phyloP scores from a whole-genome alignment of 2,888 invertebrate genomes.

The Melanostoma scalare region DNA sequence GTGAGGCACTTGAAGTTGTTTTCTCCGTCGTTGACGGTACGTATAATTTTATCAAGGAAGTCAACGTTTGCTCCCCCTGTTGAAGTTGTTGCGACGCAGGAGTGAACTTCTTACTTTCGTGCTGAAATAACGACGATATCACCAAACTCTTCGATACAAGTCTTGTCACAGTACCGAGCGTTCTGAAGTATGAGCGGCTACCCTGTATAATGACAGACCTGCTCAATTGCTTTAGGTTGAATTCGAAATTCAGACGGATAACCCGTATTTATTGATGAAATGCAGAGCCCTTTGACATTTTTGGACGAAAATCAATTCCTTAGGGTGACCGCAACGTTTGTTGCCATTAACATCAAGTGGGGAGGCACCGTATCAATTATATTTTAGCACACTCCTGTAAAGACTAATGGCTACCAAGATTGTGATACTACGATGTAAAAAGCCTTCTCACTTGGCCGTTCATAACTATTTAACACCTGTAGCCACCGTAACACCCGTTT shows the following conservation, averaged over 20 bases:
- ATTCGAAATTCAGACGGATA: constrained; percentile 97
- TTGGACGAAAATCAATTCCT: too few relatives aligned
- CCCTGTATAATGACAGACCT: constrained; percentile 91
- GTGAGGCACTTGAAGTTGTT: constrained; percentile 98
- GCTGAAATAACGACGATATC: constrained; percentile 98
- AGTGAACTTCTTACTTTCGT: constrained; percentile 91
- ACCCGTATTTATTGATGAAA: constrained; percentile 97
- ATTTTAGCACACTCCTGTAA: too few relatives aligned
- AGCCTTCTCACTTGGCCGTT: too few relatives aligned
- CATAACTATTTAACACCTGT: too few relatives aligned
- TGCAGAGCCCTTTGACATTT: constrained; percentile 99
- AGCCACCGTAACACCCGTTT: too few relatives aligned
- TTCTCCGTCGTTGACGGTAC: constrained; percentile 99
- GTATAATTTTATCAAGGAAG: constrained; percentile 99
- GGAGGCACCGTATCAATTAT: too few relatives aligned
- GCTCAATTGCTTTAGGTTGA: constrained; percentile 96
- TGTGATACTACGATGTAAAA: too few relatives aligned
- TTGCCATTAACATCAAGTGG: too few relatives aligned
- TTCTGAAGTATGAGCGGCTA: constrained; percentile 91
- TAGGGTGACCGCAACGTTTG: too few relatives aligned
- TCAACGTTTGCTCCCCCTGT: constrained; percentile 98
- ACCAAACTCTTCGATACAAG: constrained; percentile 96
- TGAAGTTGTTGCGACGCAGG: constrained; percentile 95
- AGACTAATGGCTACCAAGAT: too few relatives aligned
- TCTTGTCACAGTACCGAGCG: constrained; percentile 96